These are phyloP conservation scores for Myotis lucifugus DNA, from an alignment of 2,113 vertebrate species.

Conservation along the genomic window DNA sequence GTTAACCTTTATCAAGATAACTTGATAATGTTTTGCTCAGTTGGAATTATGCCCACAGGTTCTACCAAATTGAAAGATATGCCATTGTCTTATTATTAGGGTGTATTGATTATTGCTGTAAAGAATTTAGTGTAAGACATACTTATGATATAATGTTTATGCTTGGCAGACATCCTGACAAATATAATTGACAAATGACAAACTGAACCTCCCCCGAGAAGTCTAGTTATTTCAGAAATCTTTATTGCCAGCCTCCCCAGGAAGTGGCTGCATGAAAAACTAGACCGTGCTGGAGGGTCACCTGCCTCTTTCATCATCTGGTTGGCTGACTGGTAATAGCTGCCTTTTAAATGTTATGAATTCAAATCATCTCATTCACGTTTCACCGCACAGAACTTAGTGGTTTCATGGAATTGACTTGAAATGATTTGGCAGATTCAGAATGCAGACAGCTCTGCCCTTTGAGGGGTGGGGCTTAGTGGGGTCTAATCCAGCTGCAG, in stretches of 20 bases:
- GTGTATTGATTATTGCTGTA: neutral
- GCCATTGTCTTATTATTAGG: neutral
- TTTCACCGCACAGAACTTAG: neutral
- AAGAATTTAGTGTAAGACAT: neutral
- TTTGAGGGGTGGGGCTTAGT: neutral
- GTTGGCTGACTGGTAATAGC: neutral
- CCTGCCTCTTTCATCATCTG: neutral
- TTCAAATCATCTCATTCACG: neutral
- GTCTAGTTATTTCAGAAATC: neutral
- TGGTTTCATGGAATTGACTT: neutral
- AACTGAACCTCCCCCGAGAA: neutral
- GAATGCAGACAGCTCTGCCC: neutral
- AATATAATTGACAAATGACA: neutral
- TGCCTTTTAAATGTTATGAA: conserved; percentile 14
- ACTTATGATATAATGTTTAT: neutral
- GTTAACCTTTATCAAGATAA: conserved; percentile 51
- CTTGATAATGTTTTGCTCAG: conserved; percentile 21
- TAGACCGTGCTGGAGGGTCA: neutral
- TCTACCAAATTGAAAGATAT: conserved; percentile 16
- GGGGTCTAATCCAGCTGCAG: neutral
- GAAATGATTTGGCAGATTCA: neutral
- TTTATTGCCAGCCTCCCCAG: neutral
- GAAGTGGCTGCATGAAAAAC: neutral
- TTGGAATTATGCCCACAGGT: conserved; percentile 23
- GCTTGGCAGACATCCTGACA: neutral